Percentiles rank a stretch among this genome's conserved stretches.
Evolutionary conservation across 2,797 vertebrate species (phyloP).

Genomic region (Taeniopygia guttata): DNA sequence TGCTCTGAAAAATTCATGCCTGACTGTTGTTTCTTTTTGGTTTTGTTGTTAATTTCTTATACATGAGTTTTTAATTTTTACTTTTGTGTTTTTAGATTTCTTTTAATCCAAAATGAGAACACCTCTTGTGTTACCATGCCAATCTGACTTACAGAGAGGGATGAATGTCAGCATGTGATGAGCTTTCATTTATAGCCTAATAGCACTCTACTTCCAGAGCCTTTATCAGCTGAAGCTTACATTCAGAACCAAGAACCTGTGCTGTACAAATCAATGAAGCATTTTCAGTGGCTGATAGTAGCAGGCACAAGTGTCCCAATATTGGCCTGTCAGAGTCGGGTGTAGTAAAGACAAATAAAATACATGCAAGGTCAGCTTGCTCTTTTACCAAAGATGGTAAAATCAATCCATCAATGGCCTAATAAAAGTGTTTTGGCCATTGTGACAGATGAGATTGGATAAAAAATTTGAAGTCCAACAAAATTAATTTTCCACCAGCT

Average conservation of each 20-base stretch:
- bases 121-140: constrained; percentile 5
- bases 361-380: not conserved
- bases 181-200: constrained; percentile 23
- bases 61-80: not conserved
- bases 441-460: not conserved
- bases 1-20: not conserved
- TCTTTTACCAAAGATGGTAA: not conserved
- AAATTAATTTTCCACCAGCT: not conserved
- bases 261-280: not conserved
- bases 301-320: not conserved
- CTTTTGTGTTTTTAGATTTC: not conserved
- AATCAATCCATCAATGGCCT: not conserved
- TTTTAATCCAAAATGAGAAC: not conserved
- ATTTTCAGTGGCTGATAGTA: not conserved
- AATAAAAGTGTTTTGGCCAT: not conserved
- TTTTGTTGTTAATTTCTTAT: not conserved
- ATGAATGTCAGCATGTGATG: not conserved
- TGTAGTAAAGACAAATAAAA: not conserved
- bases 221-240: not conserved
- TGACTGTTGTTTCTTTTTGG: not conserved
- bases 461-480: not conserved
- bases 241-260: not conserved
- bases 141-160: constrained; percentile 1
- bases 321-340: not conserved
- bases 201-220: not conserved